A percentile compares a stretch with the other conserved stretches of the same genome.
phyloP scores from a whole-genome alignment of 2,113 vertebrate genomes.

The Mesocricetus auratus region DNA sequence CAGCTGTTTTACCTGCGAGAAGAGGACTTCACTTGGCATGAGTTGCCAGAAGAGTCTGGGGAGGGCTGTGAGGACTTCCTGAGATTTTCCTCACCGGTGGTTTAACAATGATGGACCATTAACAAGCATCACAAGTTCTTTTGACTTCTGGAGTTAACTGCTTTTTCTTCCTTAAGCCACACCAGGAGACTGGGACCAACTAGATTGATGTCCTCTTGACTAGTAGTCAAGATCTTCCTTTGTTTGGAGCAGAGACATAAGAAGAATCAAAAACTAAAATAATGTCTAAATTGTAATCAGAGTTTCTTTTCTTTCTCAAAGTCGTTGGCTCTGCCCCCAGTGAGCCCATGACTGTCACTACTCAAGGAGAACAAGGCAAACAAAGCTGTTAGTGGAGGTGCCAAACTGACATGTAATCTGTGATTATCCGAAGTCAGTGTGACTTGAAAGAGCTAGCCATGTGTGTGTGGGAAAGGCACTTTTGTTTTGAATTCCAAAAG shows the following conservation, averaged over 20 bases:
- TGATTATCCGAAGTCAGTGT: background rate
- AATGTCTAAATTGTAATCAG: background rate
- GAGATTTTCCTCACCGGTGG: background rate
- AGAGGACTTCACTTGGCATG: background rate
- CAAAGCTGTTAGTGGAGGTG: background rate
- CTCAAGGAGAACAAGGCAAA: background rate
- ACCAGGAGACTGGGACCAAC: background rate
- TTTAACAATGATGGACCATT: background rate
- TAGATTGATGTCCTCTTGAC: background rate
- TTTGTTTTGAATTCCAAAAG: conserved; percentile 7
- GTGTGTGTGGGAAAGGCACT: background rate
- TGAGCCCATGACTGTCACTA: background rate
- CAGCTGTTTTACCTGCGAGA: background rate
- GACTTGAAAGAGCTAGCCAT: background rate
- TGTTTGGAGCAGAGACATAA: background rate
- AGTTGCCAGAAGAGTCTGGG: background rate
- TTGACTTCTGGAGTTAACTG: background rate
- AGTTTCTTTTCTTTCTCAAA: background rate
- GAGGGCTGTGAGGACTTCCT: background rate
- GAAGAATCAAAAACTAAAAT: conserved; percentile 32
- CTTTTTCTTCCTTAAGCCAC: background rate
- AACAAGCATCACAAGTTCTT: background rate
- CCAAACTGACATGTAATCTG: background rate
- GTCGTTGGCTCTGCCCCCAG: background rate
- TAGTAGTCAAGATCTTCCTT: conserved; percentile 4